Percentiles rank a stretch among this genome's conserved stretches.
These are phyloP conservation scores for Struthidea cinerea DNA, from an alignment of 2,113 vertebrate genomes.

Conservation along the genomic window DNA sequence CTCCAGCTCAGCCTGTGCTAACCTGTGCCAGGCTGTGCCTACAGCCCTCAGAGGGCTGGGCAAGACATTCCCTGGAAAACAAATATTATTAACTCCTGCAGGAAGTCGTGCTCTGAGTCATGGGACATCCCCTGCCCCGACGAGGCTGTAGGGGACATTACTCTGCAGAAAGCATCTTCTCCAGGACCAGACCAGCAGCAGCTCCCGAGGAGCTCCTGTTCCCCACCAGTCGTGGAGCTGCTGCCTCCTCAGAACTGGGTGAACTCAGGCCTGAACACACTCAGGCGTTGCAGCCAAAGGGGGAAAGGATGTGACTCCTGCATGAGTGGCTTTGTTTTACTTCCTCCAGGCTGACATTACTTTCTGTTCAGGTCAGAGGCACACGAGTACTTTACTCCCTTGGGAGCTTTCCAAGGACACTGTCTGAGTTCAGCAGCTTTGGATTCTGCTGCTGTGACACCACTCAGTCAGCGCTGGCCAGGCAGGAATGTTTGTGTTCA, in stretches of 20 bases:
- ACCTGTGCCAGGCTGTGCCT: background rate
- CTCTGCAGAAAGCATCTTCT: background rate
- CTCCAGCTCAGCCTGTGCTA: background rate
- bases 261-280: fast-evolving
- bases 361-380: background rate
- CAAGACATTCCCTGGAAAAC: background rate
- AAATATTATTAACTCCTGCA: background rate
- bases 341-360: background rate
- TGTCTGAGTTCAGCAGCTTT: background rate
- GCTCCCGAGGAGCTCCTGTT: background rate
- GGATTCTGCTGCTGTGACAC: background rate
- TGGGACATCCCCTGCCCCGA: background rate
- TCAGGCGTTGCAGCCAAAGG: background rate
- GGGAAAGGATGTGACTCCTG: background rate
- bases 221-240: fast-evolving
- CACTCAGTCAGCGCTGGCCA: background rate
- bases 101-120: background rate
- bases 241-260: background rate
- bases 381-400: background rate
- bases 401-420: background rate
- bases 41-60: background rate
- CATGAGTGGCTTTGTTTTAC: background rate
- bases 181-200: fast-evolving
- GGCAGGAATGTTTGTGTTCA: fast-evolving
- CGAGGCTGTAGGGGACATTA: fast-evolving